Conservation (phyloP, 2,113 vertebrate genomes). For the Spizaetus ornatus region DNA sequence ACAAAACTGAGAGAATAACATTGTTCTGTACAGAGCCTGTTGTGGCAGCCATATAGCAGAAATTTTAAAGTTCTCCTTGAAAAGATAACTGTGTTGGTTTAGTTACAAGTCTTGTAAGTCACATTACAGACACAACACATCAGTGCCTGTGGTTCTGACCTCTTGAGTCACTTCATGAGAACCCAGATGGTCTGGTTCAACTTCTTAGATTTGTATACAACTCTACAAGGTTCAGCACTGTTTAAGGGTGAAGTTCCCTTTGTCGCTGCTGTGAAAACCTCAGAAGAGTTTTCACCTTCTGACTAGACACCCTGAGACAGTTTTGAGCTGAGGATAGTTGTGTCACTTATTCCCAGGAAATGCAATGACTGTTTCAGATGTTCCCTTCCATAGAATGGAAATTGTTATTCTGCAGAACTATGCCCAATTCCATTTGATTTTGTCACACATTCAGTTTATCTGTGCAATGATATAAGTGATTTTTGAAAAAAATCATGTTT, state of each 20-base stretch:
- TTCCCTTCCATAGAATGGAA: not conserved
- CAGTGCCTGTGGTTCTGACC: not conserved
- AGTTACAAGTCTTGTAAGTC: not conserved
- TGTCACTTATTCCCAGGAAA: not conserved
- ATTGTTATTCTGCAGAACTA: not conserved
- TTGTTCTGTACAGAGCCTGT: not conserved
- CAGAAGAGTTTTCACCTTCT: not conserved
- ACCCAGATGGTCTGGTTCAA: not conserved
- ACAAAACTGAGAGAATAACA: not conserved
- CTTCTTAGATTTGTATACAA: not conserved
- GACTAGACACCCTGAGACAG: not conserved
- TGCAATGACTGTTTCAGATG: not conserved
- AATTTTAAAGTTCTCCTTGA: not conserved
- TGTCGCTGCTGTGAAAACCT: not conserved
- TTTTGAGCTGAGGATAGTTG: not conserved
- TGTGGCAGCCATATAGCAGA: not conserved
- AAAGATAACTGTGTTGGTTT: not conserved
- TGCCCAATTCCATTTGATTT: not conserved
- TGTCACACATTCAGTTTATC: not conserved
- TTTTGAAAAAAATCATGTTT: not conserved
- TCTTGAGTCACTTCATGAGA: not conserved
- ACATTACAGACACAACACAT: not conserved
- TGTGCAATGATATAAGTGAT: not conserved
- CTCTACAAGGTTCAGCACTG: not conserved
- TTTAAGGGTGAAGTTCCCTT: not conserved